Conservation (phyloP, 2,888 invertebrate genomes). For the Eristalis pertinax region DNA sequence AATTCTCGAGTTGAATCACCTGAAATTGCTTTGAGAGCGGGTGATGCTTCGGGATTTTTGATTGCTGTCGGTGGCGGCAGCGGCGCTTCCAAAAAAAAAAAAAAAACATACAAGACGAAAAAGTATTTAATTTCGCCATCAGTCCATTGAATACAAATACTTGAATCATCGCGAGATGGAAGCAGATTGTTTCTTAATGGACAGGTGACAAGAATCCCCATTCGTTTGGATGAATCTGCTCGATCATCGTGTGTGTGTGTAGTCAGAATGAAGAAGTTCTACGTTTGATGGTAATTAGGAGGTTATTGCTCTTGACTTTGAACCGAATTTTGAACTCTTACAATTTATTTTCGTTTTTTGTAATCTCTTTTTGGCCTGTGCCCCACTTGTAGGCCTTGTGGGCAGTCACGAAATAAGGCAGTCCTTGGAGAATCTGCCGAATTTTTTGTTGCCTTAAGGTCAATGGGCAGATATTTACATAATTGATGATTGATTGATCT, state of each 20-base stretch:
- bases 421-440: background rate
- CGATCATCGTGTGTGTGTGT: constrained; percentile 1
- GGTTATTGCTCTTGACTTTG: constrained; percentile 54
- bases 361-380: background rate
- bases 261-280: background rate
- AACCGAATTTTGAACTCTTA: constrained; percentile 3
- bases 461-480: constrained; percentile 31
- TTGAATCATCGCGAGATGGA: constrained; percentile 16
- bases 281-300: constrained; percentile 11
- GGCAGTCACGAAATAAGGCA: background rate
- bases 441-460: background rate
- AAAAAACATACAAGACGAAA: constrained; percentile 3
- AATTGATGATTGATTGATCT: constrained; percentile 47
- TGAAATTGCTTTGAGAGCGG: constrained; percentile 34
- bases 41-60: constrained; percentile 1
- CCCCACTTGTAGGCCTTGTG: background rate
- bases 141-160: constrained; percentile 26
- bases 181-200: constrained; percentile 49
- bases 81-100: constrained; percentile 10
- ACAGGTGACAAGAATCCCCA: constrained; percentile 48
- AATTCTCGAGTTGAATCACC: constrained; percentile 58
- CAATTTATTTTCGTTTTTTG: background rate
- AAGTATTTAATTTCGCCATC: constrained; percentile 13
- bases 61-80: background rate
- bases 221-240: constrained; percentile 6